Evolutionary conservation across 2,797 vertebrate genomes (phyloP).

Genomic region (Garrulus glandarius): DNA sequence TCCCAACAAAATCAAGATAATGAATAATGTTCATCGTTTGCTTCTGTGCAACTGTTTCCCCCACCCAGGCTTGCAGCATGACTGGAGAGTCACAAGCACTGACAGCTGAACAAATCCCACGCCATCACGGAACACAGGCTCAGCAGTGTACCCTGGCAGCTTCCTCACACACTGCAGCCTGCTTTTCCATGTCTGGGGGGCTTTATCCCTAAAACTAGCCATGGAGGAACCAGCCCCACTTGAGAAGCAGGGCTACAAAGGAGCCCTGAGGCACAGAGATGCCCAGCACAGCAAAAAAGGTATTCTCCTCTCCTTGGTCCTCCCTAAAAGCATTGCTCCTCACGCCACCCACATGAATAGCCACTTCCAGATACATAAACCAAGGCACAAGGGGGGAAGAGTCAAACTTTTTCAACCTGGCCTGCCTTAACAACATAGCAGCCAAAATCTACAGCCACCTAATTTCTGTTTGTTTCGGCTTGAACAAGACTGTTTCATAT

Average conservation of each 20-base stretch:
- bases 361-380: not conserved
- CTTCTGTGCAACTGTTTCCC: not conserved
- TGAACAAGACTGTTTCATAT: not conserved
- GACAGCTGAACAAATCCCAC: conserved; percentile 34
- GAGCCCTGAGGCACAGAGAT: not conserved
- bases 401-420: not conserved
- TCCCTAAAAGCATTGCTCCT: not conserved
- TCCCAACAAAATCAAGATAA: conserved; percentile 53
- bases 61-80: not conserved
- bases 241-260: not conserved
- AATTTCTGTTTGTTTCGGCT: not conserved
- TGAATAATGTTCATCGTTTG: conserved; percentile 6
- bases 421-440: not conserved
- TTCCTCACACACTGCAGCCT: not conserved
- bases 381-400: not conserved
- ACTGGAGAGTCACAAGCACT: not conserved
- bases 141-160: not conserved
- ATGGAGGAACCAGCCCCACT: not conserved
- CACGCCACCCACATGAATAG: not conserved
- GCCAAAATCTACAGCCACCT: not conserved
- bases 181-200: not conserved
- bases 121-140: not conserved
- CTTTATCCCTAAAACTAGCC: not conserved
- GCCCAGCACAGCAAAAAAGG: not conserved
- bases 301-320: not conserved